Conservation (phyloP, 2,113 vertebrate genomes). For the Coreoperca whiteheadi region DNA sequence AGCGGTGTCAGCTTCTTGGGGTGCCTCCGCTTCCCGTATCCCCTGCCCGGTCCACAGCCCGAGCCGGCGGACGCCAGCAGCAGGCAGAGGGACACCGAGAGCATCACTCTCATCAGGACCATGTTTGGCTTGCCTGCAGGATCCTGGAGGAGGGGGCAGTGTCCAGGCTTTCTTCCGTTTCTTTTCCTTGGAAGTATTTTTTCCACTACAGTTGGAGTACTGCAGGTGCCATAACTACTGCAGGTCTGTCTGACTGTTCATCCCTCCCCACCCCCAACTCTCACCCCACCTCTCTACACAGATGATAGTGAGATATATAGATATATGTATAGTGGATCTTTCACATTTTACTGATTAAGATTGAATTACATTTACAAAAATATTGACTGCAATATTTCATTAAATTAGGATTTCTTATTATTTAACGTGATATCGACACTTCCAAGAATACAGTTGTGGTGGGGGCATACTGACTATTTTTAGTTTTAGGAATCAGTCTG, state of each 20-base stretch:
- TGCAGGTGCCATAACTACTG: background rate
- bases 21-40: slow-evolving; percentile 11
- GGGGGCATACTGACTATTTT: too few relatives aligned
- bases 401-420: too few relatives aligned
- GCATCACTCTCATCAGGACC: slow-evolving; percentile 43
- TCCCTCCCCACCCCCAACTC: too few relatives aligned
- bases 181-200: background rate
- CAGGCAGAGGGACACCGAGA: slow-evolving; percentile 76
- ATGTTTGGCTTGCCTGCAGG: background rate
- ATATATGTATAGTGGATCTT: too few relatives aligned
- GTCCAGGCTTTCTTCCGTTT: background rate
- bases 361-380: too few relatives aligned
- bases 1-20: slow-evolving; percentile 15
- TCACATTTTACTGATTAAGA: too few relatives aligned
- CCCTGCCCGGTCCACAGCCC: background rate
- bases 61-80: slow-evolving; percentile 82
- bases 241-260: background rate
- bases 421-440: too few relatives aligned
- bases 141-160: background rate
- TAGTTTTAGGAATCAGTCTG: too few relatives aligned
- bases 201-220: background rate
- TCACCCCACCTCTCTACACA: too few relatives aligned
- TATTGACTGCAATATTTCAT: too few relatives aligned
- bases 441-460: too few relatives aligned
- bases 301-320: too few relatives aligned